phyloP scores from a whole-genome alignment of 2,113 vertebrate species.

The Prietella phreatophila region DNA sequence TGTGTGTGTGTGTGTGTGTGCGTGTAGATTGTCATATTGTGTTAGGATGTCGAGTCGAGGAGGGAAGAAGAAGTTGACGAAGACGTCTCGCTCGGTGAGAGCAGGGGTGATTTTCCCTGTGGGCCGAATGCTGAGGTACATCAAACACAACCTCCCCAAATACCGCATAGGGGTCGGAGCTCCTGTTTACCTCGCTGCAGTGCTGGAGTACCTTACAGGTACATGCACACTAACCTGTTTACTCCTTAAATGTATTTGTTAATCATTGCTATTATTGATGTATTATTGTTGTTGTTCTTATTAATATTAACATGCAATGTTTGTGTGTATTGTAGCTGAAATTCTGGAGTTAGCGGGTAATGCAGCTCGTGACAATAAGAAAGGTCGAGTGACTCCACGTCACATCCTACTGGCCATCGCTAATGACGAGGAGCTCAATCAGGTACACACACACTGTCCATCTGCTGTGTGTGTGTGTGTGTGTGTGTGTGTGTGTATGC shows the following conservation, averaged over 20 bases:
- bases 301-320: neutral
- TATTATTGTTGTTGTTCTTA: neutral
- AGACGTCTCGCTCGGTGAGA: slow-evolving; percentile 91
- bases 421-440: slow-evolving; percentile 97
- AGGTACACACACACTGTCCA: slow-evolving; percentile 73
- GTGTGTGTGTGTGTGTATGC: too few species aligned
- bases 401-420: slow-evolving; percentile 97
- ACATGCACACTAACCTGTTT: slow-evolving; percentile 51
- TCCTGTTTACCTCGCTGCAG: slow-evolving; percentile 95
- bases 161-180: slow-evolving; percentile 95
- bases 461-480: neutral
- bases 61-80: slow-evolving; percentile 95
- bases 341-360: slow-evolving; percentile 98
- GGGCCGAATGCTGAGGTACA: slow-evolving; percentile 95
- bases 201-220: slow-evolving; percentile 97
- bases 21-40: slow-evolving; percentile 30
- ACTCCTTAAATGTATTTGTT: neutral
- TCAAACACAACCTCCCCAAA: slow-evolving; percentile 91
- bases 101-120: slow-evolving; percentile 98
- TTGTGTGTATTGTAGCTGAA: slow-evolving; percentile 76
- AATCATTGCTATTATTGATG: neutral
- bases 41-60: slow-evolving; percentile 90
- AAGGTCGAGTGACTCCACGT: slow-evolving; percentile 92
- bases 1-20: neutral
- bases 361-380: slow-evolving; percentile 97